Conservation (phyloP, 2,113 vertebrate species). For the Sebastes fasciatus region DNA sequence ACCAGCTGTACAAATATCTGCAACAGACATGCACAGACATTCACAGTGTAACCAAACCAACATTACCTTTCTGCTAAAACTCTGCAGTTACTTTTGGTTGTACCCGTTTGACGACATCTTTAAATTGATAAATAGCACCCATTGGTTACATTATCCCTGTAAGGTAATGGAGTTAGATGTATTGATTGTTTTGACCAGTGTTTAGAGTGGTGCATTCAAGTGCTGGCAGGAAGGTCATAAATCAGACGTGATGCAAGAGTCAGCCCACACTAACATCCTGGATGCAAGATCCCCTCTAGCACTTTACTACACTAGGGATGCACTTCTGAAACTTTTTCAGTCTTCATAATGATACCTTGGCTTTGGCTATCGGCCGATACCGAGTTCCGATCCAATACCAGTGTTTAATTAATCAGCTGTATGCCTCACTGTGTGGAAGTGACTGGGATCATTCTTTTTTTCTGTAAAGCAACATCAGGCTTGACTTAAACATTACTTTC, state of each 20-base stretch:
- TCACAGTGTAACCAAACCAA: too few relatives aligned
- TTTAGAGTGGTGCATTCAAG: slow-evolving; percentile 28
- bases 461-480: too few relatives aligned
- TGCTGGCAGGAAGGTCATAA: slow-evolving; percentile 20
- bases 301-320: neutral
- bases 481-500: too few relatives aligned
- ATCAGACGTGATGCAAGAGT: neutral
- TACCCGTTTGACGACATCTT: neutral
- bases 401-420: too few relatives aligned
- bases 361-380: too few relatives aligned
- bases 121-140: neutral
- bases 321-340: too few relatives aligned
- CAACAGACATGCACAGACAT: neutral
- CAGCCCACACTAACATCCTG: neutral
- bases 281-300: neutral
- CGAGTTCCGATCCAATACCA: too few relatives aligned
- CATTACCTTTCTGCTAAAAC: neutral
- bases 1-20: neutral
- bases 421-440: too few relatives aligned
- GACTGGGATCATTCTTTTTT: too few relatives aligned
- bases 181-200: slow-evolving; percentile 38
- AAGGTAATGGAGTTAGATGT: neutral
- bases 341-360: too few relatives aligned
- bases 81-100: neutral
- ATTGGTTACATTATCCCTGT: slow-evolving; percentile 3